phyloP scores from a whole-genome alignment of 2,113 vertebrate genomes.

The Zingel zingel region DNA sequence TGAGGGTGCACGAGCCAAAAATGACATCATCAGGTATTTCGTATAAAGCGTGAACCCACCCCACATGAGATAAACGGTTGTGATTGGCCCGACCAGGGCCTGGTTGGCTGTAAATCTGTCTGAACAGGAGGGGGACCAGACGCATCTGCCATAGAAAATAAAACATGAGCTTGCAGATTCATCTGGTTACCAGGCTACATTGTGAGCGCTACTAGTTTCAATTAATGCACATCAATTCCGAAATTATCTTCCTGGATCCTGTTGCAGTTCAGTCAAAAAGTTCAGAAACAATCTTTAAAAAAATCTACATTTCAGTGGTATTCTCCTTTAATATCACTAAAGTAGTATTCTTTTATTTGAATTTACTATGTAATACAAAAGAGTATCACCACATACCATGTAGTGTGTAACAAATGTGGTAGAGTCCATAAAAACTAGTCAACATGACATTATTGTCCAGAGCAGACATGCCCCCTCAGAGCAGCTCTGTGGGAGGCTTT shows the following conservation, averaged over 20 bases:
- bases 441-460: neutral
- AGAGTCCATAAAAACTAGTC: neutral
- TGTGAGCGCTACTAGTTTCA: neutral
- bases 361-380: neutral
- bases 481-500: constrained; percentile 30
- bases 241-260: neutral
- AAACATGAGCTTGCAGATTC: too few species aligned
- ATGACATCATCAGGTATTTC: too few species aligned
- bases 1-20: too few species aligned
- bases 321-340: neutral
- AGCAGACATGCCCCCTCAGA: neutral
- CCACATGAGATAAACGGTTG: too few species aligned
- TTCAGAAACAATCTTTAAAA: neutral
- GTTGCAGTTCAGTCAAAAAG: neutral
- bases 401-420: neutral
- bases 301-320: neutral
- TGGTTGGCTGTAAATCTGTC: too few species aligned
- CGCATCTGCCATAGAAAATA: too few species aligned
- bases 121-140: too few species aligned
- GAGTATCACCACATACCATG: neutral
- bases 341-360: neutral
- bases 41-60: too few species aligned
- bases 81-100: too few species aligned
- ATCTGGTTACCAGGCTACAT: too few species aligned
- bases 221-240: neutral